Evolutionary conservation across 1,140 invertebrate genomes (phyloP).

Genomic region (Drosophila trapezifrons): DNA sequence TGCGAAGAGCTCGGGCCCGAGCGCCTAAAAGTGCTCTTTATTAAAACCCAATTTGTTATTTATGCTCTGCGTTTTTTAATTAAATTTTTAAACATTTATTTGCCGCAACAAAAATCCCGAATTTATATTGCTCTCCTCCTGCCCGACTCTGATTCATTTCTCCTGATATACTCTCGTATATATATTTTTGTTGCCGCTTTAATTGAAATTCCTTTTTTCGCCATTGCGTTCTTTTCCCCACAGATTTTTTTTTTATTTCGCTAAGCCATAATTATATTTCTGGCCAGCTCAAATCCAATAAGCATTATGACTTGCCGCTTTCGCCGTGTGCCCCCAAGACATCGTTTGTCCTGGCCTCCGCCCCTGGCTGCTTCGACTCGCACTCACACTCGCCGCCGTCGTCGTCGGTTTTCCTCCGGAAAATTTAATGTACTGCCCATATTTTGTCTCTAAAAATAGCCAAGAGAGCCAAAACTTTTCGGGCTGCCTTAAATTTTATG

Average conservation of each 20-base stretch:
- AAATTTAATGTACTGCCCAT: constrained; percentile 61
- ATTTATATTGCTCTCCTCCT: constrained; percentile 5
- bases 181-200: constrained; percentile 54
- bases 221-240: constrained; percentile 16
- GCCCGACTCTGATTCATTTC: constrained; percentile 31
- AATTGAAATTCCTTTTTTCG: constrained; percentile 72
- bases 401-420: neutral
- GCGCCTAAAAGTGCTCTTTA: constrained; percentile 69
- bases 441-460: constrained; percentile 59
- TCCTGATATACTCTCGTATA: constrained; percentile 7
- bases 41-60: constrained; percentile 78
- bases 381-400: constrained; percentile 23
- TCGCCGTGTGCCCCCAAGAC: constrained; percentile 29
- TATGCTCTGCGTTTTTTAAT: constrained; percentile 69
- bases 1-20: constrained; percentile 8
- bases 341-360: constrained; percentile 42
- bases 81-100: constrained; percentile 75
- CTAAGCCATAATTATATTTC: constrained; percentile 75
- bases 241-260: constrained; percentile 21
- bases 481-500: constrained; percentile 69
- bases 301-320: constrained; percentile 75
- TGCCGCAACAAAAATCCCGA: constrained; percentile 13
- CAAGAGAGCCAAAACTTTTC: constrained; percentile 34
- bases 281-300: constrained; percentile 73
- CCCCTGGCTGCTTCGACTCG: constrained; percentile 25